These are phyloP conservation scores for Pseudococcus viburni DNA, from an alignment of 2,888 invertebrate genomes.

Conservation along the genomic window DNA sequence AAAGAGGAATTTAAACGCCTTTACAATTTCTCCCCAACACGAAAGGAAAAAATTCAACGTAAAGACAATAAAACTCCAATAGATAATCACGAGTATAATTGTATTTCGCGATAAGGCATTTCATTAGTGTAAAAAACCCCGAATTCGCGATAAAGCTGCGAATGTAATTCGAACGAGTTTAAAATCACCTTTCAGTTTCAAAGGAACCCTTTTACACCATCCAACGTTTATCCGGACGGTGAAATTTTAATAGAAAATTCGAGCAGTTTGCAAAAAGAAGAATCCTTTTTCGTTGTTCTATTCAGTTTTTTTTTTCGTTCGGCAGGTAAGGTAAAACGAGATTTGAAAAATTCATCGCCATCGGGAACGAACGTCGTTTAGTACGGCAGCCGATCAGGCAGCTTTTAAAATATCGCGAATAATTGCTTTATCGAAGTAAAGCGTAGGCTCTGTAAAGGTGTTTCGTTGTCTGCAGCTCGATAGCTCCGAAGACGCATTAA, in stretches of 20 bases:
- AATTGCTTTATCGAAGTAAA: constrained; percentile 28
- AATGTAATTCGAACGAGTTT: neutral
- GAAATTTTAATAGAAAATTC: constrained; percentile 21
- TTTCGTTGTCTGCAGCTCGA: neutral
- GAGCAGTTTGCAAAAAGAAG: constrained; percentile 9
- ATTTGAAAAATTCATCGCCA: constrained; percentile 36
- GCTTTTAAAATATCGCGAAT: constrained; percentile 11
- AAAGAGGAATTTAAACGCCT: too few species aligned
- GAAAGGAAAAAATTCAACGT: too few species aligned
- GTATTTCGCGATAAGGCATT: neutral
- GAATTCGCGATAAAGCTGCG: neutral
- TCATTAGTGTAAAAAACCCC: neutral
- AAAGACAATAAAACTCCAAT: too few species aligned
- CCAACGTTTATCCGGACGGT: neutral
- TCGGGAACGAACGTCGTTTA: constrained; percentile 24
- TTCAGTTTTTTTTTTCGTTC: neutral
- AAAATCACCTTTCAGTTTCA: neutral
- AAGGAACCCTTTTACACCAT: neutral
- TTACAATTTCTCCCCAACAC: too few species aligned
- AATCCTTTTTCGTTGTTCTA: constrained; percentile 15
- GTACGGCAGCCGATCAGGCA: neutral
- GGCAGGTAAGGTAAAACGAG: neutral
- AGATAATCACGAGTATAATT: too few species aligned
- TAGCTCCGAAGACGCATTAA: neutral
- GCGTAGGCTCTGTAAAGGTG: neutral